Evolutionary conservation across 2,797 vertebrate species (phyloP), one percentile per base, ranked within the genome.

Genomic region (Astyanax mexicanus): DNA sequence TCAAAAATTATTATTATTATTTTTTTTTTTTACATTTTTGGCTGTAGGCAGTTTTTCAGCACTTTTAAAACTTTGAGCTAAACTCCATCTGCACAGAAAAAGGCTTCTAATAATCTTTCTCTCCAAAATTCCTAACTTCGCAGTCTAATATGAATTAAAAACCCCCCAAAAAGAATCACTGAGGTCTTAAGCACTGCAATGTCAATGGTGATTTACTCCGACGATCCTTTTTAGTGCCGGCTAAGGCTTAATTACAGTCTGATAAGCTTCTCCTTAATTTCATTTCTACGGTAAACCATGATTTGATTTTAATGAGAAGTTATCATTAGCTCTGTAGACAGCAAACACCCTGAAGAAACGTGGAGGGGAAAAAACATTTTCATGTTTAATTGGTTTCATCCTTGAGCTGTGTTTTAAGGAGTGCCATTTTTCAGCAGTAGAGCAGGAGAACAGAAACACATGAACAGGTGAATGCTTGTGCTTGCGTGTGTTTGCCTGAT

Each of bases 241-340:
- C 23, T 13, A 12, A 4, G 52, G 10, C 52, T 27, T 55, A 55
- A 55, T 55, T 23, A 52, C 19, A 8, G 11, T 52, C 21, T 12
- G 21, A 12, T 55, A 29, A 55, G 27, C 11, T 10, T 1, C 52
- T 4, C 6, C 23, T 29, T 27, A 29, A 13, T 27, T 55, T 23
- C 51, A 25, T 12, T 52, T 23, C 51, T 10, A 23, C 12, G 9
- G 12, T 13, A 45, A 64, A 25, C 60, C 19, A 3, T 8, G 23
- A 38, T 19, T 17, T 38, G 23, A 64, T 40, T 73, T 73, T 25
- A 64, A 9, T 54, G 25, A 73, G 61, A 64, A 45, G 21, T 29
- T 1, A 54, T 21, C 9, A 0, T 3, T 10, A 19, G 29, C 15
- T 72, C 32, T n/a, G 27, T 9, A 13, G 6, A 45, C 8, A n/a